Evolutionary conservation across 2,888 invertebrate genomes (phyloP).

Genomic region (Aspidiotus rigidus): DNA sequence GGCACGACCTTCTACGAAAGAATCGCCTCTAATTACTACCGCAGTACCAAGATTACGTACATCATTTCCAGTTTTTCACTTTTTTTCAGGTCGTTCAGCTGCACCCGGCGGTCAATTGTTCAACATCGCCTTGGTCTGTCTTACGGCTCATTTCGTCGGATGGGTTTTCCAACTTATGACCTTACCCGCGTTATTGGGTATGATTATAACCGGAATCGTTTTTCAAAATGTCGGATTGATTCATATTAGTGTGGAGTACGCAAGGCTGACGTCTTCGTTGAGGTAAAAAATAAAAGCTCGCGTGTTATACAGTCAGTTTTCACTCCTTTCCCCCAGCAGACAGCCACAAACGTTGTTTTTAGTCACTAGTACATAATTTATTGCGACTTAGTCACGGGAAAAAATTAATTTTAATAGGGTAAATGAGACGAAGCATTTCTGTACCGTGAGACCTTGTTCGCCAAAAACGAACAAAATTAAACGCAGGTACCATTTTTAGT

Average conservation of each 20-base stretch:
- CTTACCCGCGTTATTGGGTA: conserved; percentile 74
- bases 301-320: too few species aligned
- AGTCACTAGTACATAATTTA: too few species aligned
- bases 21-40: background rate
- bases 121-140: conserved; percentile 61
- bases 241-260: conserved; percentile 58
- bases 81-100: conserved; percentile 47
- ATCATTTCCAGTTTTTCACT: conserved; percentile 1
- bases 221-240: conserved; percentile 66
- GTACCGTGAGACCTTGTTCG: too few species aligned
- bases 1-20: too few species aligned
- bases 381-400: too few species aligned
- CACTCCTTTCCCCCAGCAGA: too few species aligned
- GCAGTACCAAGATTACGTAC: background rate
- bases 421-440: too few species aligned
- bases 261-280: conserved; percentile 57
- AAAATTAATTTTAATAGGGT: too few species aligned
- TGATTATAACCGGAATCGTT: conserved; percentile 72
- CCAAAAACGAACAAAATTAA: too few species aligned
- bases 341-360: too few species aligned
- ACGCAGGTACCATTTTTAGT: too few species aligned
- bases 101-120: conserved; percentile 78
- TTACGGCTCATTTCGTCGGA: conserved; percentile 72
- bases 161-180: conserved; percentile 70
- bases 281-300: conserved; percentile 47